phyloP scores from a whole-genome alignment of 2,113 vertebrate species.

The Pavo muticus region DNA sequence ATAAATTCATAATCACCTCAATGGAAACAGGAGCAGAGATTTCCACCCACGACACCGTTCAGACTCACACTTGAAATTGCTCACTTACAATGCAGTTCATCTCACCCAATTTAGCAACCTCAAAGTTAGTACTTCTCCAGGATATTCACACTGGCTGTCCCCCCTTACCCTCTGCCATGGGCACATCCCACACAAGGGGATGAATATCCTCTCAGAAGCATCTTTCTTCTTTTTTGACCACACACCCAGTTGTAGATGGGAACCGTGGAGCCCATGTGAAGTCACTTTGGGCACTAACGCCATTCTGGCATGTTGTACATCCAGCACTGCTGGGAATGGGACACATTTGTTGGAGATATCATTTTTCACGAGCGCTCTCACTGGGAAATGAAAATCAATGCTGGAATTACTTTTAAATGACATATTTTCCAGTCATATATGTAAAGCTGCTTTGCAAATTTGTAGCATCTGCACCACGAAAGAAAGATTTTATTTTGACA shows the following conservation, averaged over 20 bases:
- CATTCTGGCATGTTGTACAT: too few relatives aligned
- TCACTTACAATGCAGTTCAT: accelerated
- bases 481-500: not conserved
- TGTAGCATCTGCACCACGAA: accelerated
- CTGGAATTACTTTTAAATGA: accelerated
- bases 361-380: not conserved
- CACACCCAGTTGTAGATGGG: not conserved
- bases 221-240: not conserved
- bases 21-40: not conserved
- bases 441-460: not conserved
- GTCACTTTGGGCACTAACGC: not conserved
- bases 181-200: too few relatives aligned
- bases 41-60: not conserved
- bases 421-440: not conserved
- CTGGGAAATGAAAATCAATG: not conserved
- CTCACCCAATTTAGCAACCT: not conserved
- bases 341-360: not conserved
- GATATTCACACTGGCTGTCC: too few relatives aligned
- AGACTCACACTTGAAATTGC: not conserved
- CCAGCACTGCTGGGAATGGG: not conserved
- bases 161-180: not conserved
- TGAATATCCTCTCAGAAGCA: not conserved
- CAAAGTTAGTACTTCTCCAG: not conserved
- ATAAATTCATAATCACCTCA: not conserved
- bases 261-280: not conserved